Base-by-base conservation (phyloP, 2,797 vertebrate species). In the Malacoctenus gilli region DNA sequence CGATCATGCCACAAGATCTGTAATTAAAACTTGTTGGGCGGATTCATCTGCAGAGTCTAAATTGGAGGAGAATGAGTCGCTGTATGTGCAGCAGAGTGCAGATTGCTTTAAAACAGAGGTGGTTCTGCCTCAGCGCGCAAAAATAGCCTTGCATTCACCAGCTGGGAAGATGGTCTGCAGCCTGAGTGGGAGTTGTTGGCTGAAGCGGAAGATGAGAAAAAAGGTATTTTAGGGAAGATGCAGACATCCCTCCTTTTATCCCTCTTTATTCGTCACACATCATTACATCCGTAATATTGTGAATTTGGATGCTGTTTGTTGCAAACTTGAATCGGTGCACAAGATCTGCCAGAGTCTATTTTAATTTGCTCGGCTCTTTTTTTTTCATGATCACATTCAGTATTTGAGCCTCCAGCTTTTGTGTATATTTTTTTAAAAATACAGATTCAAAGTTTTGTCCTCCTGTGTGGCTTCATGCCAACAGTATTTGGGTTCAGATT, bases 181-280 rank as follows among this genome's bases (percentile, higher is more conserved):
- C 85, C 79, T 80, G 86, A 80, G 88, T 89, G 79, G 88, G 88
- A 75, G 84, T 63, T 31, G 53, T 40, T 79, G 78, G 82, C 72
- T 75, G 51, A 41, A 82, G 56, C 40, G 31, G 73, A 85, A 85
- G 60, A 70, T 53, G 47, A 76, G 35, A 61, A 55, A 43, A 61
- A 9, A 52, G 59, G 19, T 82, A 82, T 84, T 84, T 85, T 68
- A 53, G 83, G 72, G 58, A 63, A 60, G 51, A 59, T 68, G 30
- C 47, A 28, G 25, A 28, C 25, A 5, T 73, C 50, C 28, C 62
- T 28, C 25, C 47, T 28, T 32, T 48, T n/a, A 20, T 11, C 13
- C 46, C 11, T 69, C 25, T 28, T 28, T 28, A 28, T 28, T 28
- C 68, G 57, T 78, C 58, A 39, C 50, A 62, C 46, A 62, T 8